These are phyloP conservation scores for Mercenaria mercenaria DNA, from an alignment of 1,140 invertebrate species.

Conservation along the genomic window DNA sequence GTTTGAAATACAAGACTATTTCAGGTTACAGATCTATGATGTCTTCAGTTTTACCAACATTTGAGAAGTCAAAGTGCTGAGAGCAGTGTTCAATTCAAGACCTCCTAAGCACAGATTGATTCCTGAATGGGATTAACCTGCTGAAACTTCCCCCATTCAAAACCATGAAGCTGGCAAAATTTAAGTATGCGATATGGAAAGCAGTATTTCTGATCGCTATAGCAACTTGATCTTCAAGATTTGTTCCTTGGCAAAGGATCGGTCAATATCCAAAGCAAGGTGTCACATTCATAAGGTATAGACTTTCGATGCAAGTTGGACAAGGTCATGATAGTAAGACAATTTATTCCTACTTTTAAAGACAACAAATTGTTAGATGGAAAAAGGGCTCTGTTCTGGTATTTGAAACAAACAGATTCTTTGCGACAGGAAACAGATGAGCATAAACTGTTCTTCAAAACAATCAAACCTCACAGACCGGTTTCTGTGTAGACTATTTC, in stretches of 20 bases:
- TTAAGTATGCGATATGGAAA: conserved; percentile 26
- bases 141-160: conserved; percentile 54
- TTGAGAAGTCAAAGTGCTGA: not conserved
- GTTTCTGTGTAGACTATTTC: conserved; percentile 5
- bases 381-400: not conserved
- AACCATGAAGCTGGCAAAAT: conserved; percentile 43
- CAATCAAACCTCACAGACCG: not conserved
- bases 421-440: not conserved
- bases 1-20: conserved; percentile 24
- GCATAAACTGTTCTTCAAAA: not conserved
- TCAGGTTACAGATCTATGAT: conserved; percentile 50
- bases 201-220: conserved; percentile 57
- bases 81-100: conserved; percentile 46
- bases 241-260: conserved; percentile 18
- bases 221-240: conserved; percentile 23
- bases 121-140: conserved; percentile 60
- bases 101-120: too few species aligned
- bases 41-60: conserved; percentile 19
- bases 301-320: conserved; percentile 11
- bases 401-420: conserved; percentile 27
- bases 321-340: not conserved
- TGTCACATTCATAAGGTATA: conserved; percentile 15
- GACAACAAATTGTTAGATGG: conserved; percentile 29
- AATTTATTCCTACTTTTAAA: conserved; percentile 11
- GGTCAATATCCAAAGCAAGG: not conserved